Evolutionary conservation across 1,140 invertebrate genomes (phyloP).

Genomic region (Gyrodactylus bullatarudis): DNA sequence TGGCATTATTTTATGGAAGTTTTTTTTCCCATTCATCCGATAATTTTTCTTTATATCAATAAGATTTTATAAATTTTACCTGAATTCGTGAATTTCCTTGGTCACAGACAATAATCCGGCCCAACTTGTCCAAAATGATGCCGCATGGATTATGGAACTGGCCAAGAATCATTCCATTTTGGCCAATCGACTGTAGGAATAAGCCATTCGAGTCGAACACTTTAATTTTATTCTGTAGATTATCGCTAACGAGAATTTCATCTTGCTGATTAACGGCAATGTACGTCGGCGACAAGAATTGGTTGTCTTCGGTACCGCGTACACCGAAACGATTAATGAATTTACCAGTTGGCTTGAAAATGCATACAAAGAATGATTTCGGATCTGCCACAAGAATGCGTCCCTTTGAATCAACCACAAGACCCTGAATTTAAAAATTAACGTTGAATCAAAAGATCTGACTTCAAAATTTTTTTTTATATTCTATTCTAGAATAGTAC

Average conservation of each 20-base stretch:
- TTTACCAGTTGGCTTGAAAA: conserved; percentile 25
- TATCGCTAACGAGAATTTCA: conserved; percentile 10
- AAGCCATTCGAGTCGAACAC: conserved; percentile 9
- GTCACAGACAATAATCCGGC: conserved; percentile 8
- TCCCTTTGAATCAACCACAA: conserved; percentile 24
- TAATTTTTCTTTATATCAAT: too few species aligned
- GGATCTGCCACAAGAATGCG: conserved; percentile 29
- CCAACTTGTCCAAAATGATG: conserved; percentile 5
- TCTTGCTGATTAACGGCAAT: conserved; percentile 7
- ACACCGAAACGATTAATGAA: conserved; percentile 18
- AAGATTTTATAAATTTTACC: conserved; percentile 3
- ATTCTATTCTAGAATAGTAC: too few species aligned
- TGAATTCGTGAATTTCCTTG: conserved; percentile 8
- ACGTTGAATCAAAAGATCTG: conserved; percentile 9
- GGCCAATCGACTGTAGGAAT: conserved; percentile 1
- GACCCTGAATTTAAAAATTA: conserved; percentile 13
- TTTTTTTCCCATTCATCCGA: too few species aligned
- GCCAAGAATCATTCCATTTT: conserved; percentile 6
- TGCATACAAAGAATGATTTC: conserved; percentile 24
- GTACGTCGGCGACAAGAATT: conserved; percentile 8
- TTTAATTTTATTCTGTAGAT: conserved; percentile 7
- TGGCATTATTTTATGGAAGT: too few species aligned
- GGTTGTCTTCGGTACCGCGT: conserved; percentile 12
- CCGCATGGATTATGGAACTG: conserved; percentile 8
- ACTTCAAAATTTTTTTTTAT: too few species aligned